Conservation (phyloP, 2,797 vertebrate genomes). For the Glossophaga mutica region DNA sequence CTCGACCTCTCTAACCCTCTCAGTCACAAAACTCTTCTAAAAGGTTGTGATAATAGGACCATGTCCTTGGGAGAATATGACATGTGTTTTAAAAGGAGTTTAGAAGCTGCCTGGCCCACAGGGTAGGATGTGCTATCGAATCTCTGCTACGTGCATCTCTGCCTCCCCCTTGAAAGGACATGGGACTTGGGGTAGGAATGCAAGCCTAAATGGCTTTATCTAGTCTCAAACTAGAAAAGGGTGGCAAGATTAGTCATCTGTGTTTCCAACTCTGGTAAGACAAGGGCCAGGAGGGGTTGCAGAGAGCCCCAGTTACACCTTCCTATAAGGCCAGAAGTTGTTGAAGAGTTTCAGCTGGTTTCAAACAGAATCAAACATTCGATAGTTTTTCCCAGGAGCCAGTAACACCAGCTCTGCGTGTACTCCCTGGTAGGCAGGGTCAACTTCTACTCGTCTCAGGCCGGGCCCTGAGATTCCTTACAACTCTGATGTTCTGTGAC, state of each 20-base stretch:
- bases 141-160: background rate
- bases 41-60: background rate
- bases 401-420: background rate
- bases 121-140: background rate
- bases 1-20: background rate
- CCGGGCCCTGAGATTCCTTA: conserved; percentile 15
- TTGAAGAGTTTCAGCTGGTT: background rate
- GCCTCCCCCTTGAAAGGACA: background rate
- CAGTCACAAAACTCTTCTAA: background rate
- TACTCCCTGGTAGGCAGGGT: background rate
- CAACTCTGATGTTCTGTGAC: background rate
- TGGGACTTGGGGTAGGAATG: background rate
- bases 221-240: background rate
- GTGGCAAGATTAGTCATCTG: background rate
- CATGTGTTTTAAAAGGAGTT: background rate
- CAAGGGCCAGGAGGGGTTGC: background rate
- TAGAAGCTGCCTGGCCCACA: background rate
- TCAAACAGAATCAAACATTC: background rate
- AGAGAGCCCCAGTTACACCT: background rate
- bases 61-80: background rate
- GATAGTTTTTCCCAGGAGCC: background rate
- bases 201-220: background rate
- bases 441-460: background rate
- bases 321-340: background rate
- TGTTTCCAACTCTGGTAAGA: background rate